These are phyloP conservation scores for Lepilemur septentrionalis DNA, from an alignment of 2,797 vertebrate species.

Conservation along the genomic window DNA sequence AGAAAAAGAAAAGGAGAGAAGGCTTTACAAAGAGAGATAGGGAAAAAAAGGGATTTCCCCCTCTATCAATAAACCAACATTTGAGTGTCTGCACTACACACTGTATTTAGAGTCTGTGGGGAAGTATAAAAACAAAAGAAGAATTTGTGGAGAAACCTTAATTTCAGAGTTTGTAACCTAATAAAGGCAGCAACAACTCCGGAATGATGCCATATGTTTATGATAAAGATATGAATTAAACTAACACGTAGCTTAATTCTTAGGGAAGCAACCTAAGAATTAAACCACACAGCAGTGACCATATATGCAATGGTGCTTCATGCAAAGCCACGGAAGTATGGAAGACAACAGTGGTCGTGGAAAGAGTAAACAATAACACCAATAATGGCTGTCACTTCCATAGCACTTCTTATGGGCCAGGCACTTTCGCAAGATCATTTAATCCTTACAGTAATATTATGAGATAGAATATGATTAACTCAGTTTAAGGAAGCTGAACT, in stretches of 20 bases:
- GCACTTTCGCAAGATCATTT: background rate
- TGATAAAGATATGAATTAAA: background rate
- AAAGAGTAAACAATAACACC: background rate
- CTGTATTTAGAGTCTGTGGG: background rate
- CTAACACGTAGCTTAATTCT: too few relatives aligned
- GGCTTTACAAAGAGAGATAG: background rate
- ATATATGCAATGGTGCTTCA: background rate
- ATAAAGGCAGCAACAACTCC: background rate
- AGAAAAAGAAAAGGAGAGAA: background rate
- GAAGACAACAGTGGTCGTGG: background rate
- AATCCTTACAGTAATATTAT: background rate
- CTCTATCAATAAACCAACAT: background rate
- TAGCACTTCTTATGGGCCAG: fast-evolving
- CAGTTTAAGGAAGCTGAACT: background rate
- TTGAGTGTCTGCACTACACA: background rate
- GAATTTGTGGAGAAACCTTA: background rate
- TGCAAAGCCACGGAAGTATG: fast-evolving
- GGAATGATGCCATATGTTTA: background rate
- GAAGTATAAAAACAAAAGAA: background rate
- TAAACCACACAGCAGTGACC: background rate
- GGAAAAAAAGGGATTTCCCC: background rate
- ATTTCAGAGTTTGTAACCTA: background rate
- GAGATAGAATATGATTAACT: background rate
- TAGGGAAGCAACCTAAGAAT: background rate
- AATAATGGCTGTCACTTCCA: background rate